Evolutionary conservation across 2,888 invertebrate species (phyloP), one percentile per base, ranked within the genome.

Genomic region (Cryptophagus acutangulus): DNA sequence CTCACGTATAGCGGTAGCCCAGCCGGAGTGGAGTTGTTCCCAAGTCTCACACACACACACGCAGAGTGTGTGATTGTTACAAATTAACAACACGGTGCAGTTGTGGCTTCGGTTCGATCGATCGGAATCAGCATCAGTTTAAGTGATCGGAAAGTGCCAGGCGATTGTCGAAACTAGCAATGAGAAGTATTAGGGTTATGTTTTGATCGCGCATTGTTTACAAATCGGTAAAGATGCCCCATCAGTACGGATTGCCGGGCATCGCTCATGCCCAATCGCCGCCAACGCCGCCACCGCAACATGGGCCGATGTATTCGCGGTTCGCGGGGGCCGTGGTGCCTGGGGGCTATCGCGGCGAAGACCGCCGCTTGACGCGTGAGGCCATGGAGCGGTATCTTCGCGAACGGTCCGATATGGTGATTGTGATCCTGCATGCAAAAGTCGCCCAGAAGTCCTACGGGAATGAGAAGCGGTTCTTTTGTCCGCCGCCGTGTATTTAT

Each of bases 371-470:
- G 52, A 89, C 88, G 17, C 76, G 91, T 43, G 93, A 94, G 58
- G 89, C 92, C 25, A 99, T 99, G 99, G 90, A 92, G 68, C 83
- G 91, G 41, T 99, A 99, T 69, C 77, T 99, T 58, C 79, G 91
- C 40, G 94, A 95, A 65, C 79, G 93, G 56, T 88, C 89, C 57
- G 94, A 94, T 69, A 93, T 94, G 89, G 85, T 92, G 14, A 87
- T 99, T 43, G 93, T 96, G 36, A 96, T 99, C 58, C 76, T 97
- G 40, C 99, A 99, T 72, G 99, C 99, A 33, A 99, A 99, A 78
- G 99, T 99, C 34, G 99, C 99, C 18, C 99, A 99, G 71, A 99
- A 99, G 67, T 97, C 96, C 0, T 99, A 99, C 66, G 99, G 99
- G 50, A 99, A 97, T 69, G 99, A 99, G 67, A 99, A 99, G 71